Percentiles rank a stretch among this genome's conserved stretches.
Evolutionary conservation across 2,888 invertebrate species (phyloP).

Genomic region (Pyrrhia umbra): DNA sequence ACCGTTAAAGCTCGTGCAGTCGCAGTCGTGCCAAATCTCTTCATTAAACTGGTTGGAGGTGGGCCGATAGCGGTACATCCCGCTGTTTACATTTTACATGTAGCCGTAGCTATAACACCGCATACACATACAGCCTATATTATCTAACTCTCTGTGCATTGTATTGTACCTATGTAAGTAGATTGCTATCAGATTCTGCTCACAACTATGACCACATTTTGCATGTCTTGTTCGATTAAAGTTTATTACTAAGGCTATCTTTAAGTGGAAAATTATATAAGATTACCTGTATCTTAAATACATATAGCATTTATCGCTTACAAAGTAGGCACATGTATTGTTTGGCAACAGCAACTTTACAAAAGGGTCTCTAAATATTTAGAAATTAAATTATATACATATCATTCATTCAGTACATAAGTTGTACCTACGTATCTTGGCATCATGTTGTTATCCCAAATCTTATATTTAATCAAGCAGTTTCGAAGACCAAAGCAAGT

Average conservation of each 20-base stretch:
- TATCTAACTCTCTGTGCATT: conserved; percentile 44
- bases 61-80: conserved; percentile 80
- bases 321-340: conserved; percentile 1
- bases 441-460: conserved; percentile 25
- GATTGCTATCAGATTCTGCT: conserved; percentile 52
- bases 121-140: conserved; percentile 38
- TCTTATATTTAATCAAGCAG: conserved; percentile 54
- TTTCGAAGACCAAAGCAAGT: conserved; percentile 49
- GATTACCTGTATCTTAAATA: conserved; percentile 19
- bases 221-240: conserved; percentile 41
- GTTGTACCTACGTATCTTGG: neutral
- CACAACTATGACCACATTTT: conserved; percentile 51
- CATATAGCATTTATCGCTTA: conserved; percentile 16
- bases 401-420: no score
- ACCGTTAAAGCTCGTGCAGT: conserved; percentile 84
- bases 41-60: conserved; percentile 84
- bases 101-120: conserved; percentile 26
- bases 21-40: conserved; percentile 89
- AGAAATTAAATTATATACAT: neutral
- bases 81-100: conserved; percentile 64
- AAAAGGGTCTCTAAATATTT: neutral
- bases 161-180: conserved; percentile 47
- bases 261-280: conserved; percentile 29
- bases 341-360: neutral
- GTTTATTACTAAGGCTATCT: conserved; percentile 40